Percentiles rank a stretch among this genome's conserved stretches.
phyloP scores from a whole-genome alignment of 2,113 vertebrate species.

The Hydrolagus affinis region DNA sequence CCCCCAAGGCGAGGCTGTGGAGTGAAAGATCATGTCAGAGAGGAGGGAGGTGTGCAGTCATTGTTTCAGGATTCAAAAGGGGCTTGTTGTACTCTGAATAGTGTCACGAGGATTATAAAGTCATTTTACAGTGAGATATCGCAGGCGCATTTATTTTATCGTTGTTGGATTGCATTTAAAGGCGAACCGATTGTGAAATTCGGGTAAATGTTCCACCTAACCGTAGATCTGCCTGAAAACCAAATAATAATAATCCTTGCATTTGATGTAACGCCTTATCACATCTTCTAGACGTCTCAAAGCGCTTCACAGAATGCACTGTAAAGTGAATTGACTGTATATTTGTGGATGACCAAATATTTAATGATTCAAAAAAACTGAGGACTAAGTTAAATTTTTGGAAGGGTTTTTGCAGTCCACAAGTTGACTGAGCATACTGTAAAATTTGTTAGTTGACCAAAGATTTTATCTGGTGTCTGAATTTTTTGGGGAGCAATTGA shows the following conservation, averaged over 20 bases:
- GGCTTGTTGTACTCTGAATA: not conserved
- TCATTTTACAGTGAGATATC: not conserved
- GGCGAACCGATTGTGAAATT: not conserved
- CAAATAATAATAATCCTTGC: too few relatives aligned
- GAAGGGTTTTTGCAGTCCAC: not conserved
- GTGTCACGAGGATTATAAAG: not conserved
- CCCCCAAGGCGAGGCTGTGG: not conserved
- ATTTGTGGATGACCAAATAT: not conserved
- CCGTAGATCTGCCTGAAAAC: conserved; percentile 4
- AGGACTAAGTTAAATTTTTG: not conserved
- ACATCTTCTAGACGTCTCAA: too few relatives aligned
- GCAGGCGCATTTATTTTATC: not conserved
- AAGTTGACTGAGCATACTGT: not conserved
- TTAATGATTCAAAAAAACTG: not conserved
- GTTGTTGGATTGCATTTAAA: not conserved
- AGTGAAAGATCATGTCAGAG: not conserved
- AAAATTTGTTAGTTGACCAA: not conserved
- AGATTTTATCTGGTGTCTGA: not conserved
- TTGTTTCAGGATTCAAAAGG: not conserved
- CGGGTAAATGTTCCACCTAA: not conserved
- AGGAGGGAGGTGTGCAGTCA: not conserved
- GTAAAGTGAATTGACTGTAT: too few relatives aligned
- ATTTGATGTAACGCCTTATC: too few relatives aligned
- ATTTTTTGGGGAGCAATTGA: too few relatives aligned
- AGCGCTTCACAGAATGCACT: too few relatives aligned